Evolutionary conservation across 2,113 vertebrate species (phyloP), one percentile per base, ranked within the genome.

Genomic region (Setophaga petechia): DNA sequence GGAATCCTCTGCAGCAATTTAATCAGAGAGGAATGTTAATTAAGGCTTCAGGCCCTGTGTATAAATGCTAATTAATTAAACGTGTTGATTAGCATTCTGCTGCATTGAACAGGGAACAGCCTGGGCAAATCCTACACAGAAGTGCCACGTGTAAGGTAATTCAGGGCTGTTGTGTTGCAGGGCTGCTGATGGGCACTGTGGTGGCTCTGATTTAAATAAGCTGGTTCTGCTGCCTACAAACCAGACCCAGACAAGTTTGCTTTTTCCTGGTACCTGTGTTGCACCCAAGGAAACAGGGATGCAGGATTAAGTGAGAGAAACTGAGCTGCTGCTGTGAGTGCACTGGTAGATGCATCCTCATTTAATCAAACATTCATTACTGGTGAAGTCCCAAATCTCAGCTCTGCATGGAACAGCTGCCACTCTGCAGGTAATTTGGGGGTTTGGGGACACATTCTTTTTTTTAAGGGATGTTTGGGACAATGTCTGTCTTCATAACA

Each of bases 21-120:
- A 96, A 96, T 97, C 85, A 92, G 72, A 61, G 76, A 91, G 75
- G 87, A 97, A 97, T 97, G 87, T 91, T 96, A 97, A 97, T 87
- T 95, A 96, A 93, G 61, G 69, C 90, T 87, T 84, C 37, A 65
- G 95, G 90, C 89, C 47, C 75, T 90, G 55, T 5, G 10, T 89
- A 84, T 84, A 73, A 80, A 87, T 6, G 52, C 51, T 95, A 94
- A 96, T 96, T 97, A 97, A 95, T 97, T 96, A 83, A 65, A 92
- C 24, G 37, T 75, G 76, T 93, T 88, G 90, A 86, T 96, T 96
- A 95, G 22, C 83, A 94, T 96, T 96, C 94, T 92, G 47, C 87
- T 93, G 49, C 66, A 90, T 93, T 91, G 87, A 96, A 91, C n/a
- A 14, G 0, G 1, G 66, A 87, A 44, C 73, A 68, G 28, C 52